A percentile compares a stretch with the other conserved stretches of the same genome.
These are phyloP conservation scores for Acanthosepion lycidas DNA, from an alignment of 2,888 invertebrate species.

Conservation along the genomic window DNA sequence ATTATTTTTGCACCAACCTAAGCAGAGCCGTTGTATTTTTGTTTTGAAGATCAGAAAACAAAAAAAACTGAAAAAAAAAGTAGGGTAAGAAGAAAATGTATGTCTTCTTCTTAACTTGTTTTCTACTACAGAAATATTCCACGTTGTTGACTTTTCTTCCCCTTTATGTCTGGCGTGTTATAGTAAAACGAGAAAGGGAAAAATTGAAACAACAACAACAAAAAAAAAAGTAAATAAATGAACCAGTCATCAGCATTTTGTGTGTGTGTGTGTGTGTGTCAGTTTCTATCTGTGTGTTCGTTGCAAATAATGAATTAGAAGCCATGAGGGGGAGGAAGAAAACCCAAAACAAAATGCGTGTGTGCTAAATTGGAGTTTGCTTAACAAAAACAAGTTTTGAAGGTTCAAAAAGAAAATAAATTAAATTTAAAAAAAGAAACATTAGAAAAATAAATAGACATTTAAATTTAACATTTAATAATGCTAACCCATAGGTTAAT, in stretches of 20 bases:
- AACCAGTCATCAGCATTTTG: neutral
- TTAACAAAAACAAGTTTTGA: too few relatives aligned
- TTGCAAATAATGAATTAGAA: neutral
- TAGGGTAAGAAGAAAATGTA: neutral
- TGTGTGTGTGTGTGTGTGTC: neutral
- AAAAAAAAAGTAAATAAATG: neutral
- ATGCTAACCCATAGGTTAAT: too few relatives aligned
- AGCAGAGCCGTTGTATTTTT: too few relatives aligned
- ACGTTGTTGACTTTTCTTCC: neutral
- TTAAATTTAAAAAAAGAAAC: too few relatives aligned
- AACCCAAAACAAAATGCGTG: neutral
- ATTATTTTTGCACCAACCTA: too few relatives aligned
- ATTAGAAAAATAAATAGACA: too few relatives aligned
- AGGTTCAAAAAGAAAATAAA: too few relatives aligned
- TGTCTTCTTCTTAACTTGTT: neutral
- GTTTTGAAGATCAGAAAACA: too few relatives aligned
- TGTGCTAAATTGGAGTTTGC: neutral
- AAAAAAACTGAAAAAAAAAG: too few relatives aligned
- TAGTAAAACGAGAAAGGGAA: neutral
- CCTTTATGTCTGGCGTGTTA: neutral
- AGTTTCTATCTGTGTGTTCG: constrained; percentile 15
- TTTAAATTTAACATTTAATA: too few relatives aligned
- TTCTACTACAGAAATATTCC: neutral
- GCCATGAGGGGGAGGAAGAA: neutral
- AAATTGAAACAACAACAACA: neutral